Conservation (phyloP, 2,888 invertebrate genomes). For the Cantharis nigra region DNA sequence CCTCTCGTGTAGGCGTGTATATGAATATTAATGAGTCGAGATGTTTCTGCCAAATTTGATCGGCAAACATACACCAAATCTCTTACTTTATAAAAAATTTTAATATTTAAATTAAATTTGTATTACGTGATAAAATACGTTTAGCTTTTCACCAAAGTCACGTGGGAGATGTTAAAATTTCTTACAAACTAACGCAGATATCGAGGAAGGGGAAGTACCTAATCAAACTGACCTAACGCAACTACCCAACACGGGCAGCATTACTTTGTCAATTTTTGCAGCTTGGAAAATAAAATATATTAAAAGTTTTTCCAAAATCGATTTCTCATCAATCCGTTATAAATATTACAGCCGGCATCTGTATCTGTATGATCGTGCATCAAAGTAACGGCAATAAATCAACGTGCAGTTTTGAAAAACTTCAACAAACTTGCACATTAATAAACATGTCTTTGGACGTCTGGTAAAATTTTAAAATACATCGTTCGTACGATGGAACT, state of each 20-base stretch:
- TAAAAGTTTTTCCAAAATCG: not conserved
- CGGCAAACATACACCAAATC: constrained; percentile 30
- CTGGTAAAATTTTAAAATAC: not conserved
- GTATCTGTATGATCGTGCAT: not conserved
- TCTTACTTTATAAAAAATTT: constrained; percentile 14
- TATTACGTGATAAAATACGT: not conserved
- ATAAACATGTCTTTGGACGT: not conserved
- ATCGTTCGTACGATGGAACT: not conserved
- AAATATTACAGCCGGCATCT: not conserved
- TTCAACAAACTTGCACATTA: not conserved
- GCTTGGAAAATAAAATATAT: not conserved
- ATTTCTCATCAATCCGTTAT: not conserved
- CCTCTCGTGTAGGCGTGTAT: constrained; percentile 26
- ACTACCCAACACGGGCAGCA: no score
- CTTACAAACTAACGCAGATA: not conserved
- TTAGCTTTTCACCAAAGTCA: not conserved
- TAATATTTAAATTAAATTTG: not conserved
- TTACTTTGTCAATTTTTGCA: not conserved
- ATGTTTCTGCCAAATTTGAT: constrained; percentile 30
- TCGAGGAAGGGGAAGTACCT: not conserved
- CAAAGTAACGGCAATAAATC: not conserved
- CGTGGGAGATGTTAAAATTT: not conserved
- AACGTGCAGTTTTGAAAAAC: not conserved
- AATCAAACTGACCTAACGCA: not conserved
- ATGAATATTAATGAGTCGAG: constrained; percentile 34